Evolutionary conservation across 64 coral and sea anemone genomes (phyloP), one percentile per base, ranked within the genome.

Genomic region (Platygyra sinensis): DNA sequence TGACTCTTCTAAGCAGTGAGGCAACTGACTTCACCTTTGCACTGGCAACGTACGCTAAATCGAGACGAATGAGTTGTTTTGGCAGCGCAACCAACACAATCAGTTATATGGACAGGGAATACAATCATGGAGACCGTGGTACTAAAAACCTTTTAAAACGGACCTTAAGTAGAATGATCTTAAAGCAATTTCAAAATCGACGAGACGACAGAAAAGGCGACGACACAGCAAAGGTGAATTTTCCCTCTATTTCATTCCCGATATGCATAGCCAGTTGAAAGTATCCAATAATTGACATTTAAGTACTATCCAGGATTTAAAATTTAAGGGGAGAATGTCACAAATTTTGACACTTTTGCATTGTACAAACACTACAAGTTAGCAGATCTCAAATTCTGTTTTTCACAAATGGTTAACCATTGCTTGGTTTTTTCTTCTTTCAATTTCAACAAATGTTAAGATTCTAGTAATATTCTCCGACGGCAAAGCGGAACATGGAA

Each of bases 391-490:
- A 46, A 46, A 57, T 12, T 57, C 7, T 72, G 17, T 67, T n/a
- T 0, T 72, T 15, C 5, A 19, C 27, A 5, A 42, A 46, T 46
- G 42, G 42, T 46, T 46, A 46, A 46, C 3, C 72, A 8, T 20
- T 60, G 10, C 16, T 20, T 16, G 0, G 18, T 49, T 65, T 89
- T 69, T 3, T 17, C 10, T 72, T 18, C 28, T 11, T 39, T 77
- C 2, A 22, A 50, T 15, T 5, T 82, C 16, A 27, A 50, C 50
- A 30, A 24, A 14, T 63, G 30, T 15, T 16, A 15, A 90, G 89
- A 82, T 90, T 25, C 13, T 82, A 19, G 89, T 90, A 15, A 5
- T 90, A 31, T 60, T 90, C 49, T 18, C 78, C 62, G 78, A 90
- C 24, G 78, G 89, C 22, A 69, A 46, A 16, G 17, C 78, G 11